phyloP scores from a whole-genome alignment of 2,797 vertebrate genomes.

The Squalus acanthias region DNA sequence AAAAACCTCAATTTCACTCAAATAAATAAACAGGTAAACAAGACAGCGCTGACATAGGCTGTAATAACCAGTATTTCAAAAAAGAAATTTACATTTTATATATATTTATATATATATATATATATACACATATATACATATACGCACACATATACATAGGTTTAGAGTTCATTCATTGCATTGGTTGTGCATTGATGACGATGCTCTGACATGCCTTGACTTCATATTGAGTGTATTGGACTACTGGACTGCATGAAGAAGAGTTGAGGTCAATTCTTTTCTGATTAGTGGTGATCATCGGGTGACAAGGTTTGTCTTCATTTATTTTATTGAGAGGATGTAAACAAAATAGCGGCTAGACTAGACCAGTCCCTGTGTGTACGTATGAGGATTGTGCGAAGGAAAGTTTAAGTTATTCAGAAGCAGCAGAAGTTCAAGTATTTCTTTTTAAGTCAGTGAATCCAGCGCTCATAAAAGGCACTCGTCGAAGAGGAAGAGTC shows the following conservation, averaged over 20 bases:
- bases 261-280: constrained; percentile 20
- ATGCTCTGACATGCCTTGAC: constrained; percentile 40
- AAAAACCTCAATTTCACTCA: constrained; percentile 33
- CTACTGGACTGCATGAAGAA: neutral
- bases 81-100: neutral
- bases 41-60: neutral
- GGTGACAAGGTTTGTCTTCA: neutral
- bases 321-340: neutral
- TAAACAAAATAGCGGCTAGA: constrained; percentile 17
- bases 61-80: constrained; percentile 29
- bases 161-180: constrained; percentile 62
- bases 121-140: constrained; percentile 13
- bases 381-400: constrained; percentile 24
- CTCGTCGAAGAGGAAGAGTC: constrained; percentile 46
- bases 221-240: constrained; percentile 27
- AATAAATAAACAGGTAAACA: constrained; percentile 38
- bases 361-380: constrained; percentile 19
- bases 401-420: constrained; percentile 13
- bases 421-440: constrained; percentile 45
- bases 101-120: neutral
- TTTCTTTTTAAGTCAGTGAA: constrained; percentile 51
- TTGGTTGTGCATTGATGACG: constrained; percentile 76
- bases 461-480: constrained; percentile 62
- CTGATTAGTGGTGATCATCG: neutral
- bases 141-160: constrained; percentile 19